Percentiles rank a stretch among this genome's conserved stretches.
phyloP scores from a whole-genome alignment of 2,888 invertebrate species.

The Aphodius sticticus region DNA sequence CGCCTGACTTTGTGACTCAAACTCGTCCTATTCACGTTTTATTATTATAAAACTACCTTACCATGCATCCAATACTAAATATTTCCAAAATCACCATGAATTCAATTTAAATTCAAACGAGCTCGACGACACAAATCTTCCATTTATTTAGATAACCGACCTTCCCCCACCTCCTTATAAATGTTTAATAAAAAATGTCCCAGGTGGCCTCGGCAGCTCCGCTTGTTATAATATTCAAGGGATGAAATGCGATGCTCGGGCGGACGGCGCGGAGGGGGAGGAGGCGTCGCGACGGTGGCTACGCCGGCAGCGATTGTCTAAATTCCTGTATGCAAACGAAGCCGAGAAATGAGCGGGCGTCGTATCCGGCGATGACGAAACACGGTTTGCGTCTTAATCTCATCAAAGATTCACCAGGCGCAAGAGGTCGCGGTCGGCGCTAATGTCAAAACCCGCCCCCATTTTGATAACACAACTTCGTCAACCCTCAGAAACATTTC shows the following conservation, averaged over 20 bases:
- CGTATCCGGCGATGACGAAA: constrained; percentile 54
- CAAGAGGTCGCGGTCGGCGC: constrained; percentile 46
- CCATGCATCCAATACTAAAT: neutral
- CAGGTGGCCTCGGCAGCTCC: neutral
- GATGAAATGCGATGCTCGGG: constrained; percentile 45
- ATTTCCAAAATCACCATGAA: neutral
- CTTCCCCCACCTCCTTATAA: constrained; percentile 8
- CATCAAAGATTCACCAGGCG: constrained; percentile 57
- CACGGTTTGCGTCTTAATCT: constrained; percentile 61
- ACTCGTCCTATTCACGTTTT: neutral
- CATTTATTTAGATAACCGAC: constrained; percentile 15
- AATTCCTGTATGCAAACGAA: constrained; percentile 47
- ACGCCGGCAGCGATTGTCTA: constrained; percentile 37
- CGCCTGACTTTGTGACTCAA: too few species aligned
- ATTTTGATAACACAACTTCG: constrained; percentile 40
- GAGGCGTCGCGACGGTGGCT: constrained; percentile 7
- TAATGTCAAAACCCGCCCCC: constrained; percentile 46
- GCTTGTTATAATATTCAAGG: constrained; percentile 45
- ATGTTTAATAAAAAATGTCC: constrained; percentile 31
- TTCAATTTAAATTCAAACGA: constrained; percentile 4
- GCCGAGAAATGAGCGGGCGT: constrained; percentile 22
- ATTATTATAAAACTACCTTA: neutral
- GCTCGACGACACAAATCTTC: constrained; percentile 13
- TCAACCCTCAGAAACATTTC: constrained; percentile 6
- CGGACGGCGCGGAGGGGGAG: constrained; percentile 39